These are phyloP conservation scores for Neoitamus cyanurus DNA, from an alignment of 2,888 invertebrate species.

Conservation along the genomic window DNA sequence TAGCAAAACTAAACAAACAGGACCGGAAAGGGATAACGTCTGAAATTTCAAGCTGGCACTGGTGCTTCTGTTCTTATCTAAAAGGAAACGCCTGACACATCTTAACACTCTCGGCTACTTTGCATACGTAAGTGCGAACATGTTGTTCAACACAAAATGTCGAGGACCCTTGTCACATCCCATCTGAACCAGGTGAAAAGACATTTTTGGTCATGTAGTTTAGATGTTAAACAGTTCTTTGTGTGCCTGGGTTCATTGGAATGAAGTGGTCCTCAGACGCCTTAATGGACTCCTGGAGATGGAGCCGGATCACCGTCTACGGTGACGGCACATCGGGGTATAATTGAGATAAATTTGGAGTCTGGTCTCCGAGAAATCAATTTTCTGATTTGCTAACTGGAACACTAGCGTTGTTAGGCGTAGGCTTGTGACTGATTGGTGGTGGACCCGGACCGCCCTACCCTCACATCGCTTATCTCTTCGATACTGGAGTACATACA, in stretches of 20 bases:
- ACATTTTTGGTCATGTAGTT: constrained; percentile 44
- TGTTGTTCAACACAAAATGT: constrained; percentile 45
- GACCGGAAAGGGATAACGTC: constrained; percentile 27
- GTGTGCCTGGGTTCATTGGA: constrained; percentile 30
- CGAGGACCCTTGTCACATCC: constrained; percentile 45
- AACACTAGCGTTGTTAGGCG: not conserved
- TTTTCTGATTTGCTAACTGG: constrained; percentile 21
- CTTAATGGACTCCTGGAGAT: constrained; percentile 32
- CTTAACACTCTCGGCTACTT: constrained; percentile 39
- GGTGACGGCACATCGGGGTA: not conserved
- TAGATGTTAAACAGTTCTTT: constrained; percentile 44
- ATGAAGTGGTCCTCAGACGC: constrained; percentile 43
- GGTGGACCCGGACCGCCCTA: not conserved
- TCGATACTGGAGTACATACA: not conserved
- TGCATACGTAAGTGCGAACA: constrained; percentile 44
- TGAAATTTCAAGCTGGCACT: constrained; percentile 34
- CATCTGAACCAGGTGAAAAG: constrained; percentile 43
- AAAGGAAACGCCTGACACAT: constrained; percentile 41
- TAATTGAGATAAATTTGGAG: constrained; percentile 36
- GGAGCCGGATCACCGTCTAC: not conserved
- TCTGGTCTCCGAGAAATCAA: constrained; percentile 29
- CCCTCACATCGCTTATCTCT: not conserved
- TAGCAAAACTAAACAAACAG: constrained; percentile 34
- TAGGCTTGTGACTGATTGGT: not conserved
- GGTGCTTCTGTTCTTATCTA: constrained; percentile 28